Evolutionary conservation across 2,888 invertebrate genomes (phyloP).

Genomic region (Holacanthella duospinosa): DNA sequence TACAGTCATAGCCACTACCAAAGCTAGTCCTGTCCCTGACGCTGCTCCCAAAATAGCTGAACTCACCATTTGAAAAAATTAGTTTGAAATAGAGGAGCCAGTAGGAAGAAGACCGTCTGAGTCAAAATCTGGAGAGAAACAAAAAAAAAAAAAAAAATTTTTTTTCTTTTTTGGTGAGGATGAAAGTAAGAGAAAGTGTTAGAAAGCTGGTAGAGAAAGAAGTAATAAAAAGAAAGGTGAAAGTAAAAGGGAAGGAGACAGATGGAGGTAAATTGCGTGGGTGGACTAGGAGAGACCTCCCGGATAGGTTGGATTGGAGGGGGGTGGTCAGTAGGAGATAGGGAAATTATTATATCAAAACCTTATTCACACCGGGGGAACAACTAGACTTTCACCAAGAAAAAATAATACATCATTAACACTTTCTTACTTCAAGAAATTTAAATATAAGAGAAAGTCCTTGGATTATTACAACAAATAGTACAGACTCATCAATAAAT

Average conservation of each 20-base stretch:
- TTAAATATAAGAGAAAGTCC: too few species aligned
- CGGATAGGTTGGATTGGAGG: background rate
- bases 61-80: conserved; percentile 55
- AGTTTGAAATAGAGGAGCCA: too few species aligned
- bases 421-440: too few species aligned
- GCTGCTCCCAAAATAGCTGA: conserved; percentile 59
- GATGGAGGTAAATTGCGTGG: background rate
- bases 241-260: background rate
- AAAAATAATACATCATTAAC: too few species aligned
- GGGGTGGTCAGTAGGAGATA: too few species aligned
- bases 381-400: too few species aligned
- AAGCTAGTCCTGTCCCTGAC: conserved; percentile 54
- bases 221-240: background rate
- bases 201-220: background rate
- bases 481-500: too few species aligned
- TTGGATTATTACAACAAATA: too few species aligned
- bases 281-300: too few species aligned
- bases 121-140: background rate
- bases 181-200: background rate
- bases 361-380: too few species aligned
- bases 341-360: too few species aligned
- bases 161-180: background rate
- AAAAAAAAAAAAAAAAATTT: background rate
- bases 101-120: too few species aligned
- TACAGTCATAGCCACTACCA: conserved; percentile 55